Percentiles rank a stretch among this genome's conserved stretches.
Evolutionary conservation across 2,797 vertebrate genomes (phyloP).

Genomic region (Phaenicophaeus curvirostris): DNA sequence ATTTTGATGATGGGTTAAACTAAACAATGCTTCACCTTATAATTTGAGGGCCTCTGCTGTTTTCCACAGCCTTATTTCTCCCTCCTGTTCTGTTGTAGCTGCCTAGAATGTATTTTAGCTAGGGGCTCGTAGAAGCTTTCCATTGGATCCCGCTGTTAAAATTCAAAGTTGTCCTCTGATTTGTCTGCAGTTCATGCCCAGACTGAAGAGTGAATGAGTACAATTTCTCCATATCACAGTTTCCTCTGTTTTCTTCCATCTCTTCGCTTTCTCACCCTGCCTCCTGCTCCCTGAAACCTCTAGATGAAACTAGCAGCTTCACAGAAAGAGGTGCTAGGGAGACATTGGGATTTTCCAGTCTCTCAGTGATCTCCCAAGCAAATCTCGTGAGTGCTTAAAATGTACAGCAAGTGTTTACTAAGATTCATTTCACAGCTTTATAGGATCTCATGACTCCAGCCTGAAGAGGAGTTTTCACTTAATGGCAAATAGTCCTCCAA

Average conservation of each 20-base stretch:
- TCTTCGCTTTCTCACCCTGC: neutral
- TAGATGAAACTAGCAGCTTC: neutral
- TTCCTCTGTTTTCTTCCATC: neutral
- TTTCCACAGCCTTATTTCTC: constrained; percentile 17
- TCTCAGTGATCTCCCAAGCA: neutral
- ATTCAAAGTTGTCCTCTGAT: neutral
- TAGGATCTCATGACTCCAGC: neutral
- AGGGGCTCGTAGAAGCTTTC: neutral
- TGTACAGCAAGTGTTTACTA: neutral
- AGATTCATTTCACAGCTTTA: neutral
- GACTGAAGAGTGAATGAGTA: neutral
- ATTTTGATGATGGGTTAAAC: constrained; percentile 17
- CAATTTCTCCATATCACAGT: neutral
- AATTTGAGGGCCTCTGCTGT: neutral
- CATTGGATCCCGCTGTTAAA: neutral
- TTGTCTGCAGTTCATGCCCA: neutral
- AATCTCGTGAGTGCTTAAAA: neutral
- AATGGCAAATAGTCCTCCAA: neutral
- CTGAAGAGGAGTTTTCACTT: neutral
- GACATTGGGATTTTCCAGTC: neutral
- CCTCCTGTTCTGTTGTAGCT: neutral
- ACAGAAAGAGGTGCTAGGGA: neutral
- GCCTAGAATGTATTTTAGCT: neutral
- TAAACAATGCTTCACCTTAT: constrained; percentile 19
- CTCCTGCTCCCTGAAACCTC: neutral